Conservation (phyloP, 2,888 invertebrate species). For the Bellardia bayeri region DNA sequence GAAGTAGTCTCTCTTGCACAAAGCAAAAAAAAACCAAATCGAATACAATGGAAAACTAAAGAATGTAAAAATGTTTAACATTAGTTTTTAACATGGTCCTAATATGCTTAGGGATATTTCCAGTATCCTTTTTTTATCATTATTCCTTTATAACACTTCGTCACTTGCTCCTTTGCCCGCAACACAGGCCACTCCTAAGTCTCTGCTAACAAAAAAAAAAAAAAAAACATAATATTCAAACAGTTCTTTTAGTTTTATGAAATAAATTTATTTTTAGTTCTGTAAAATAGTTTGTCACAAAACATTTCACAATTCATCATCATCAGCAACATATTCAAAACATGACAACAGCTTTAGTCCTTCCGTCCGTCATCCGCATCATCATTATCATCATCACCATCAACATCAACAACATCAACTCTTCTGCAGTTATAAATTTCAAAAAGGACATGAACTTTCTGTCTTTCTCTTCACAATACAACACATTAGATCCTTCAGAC, state of each 20-base stretch:
- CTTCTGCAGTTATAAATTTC: conserved; percentile 65
- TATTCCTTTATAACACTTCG: conserved; percentile 12
- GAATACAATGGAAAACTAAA: conserved; percentile 38
- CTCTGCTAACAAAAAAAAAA: not conserved
- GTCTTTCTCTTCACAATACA: conserved; percentile 54
- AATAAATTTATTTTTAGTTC: conserved; percentile 62
- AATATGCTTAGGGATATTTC: conserved; percentile 61
- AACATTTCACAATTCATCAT: conserved; percentile 70
- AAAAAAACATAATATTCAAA: conserved; percentile 36
- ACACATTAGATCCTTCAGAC: conserved; percentile 74
- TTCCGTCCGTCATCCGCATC: conserved; percentile 10
- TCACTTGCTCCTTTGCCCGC: not conserved
- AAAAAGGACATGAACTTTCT: conserved; percentile 68
- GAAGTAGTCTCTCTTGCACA: not conserved
- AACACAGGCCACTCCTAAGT: not conserved
- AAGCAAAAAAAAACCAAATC: conserved; percentile 9
- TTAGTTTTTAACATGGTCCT: conserved; percentile 59
- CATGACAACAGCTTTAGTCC: conserved; percentile 62
- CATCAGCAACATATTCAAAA: conserved; percentile 66
- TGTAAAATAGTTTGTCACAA: conserved; percentile 61
- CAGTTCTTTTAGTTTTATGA: conserved; percentile 62
- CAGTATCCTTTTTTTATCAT: conserved; percentile 46
- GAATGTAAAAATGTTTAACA: conserved; percentile 66
- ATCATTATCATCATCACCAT: conserved; percentile 35
- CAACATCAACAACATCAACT: conserved; percentile 35